Conservation (phyloP, 2,888 invertebrate genomes). For the Patella ulyssiponensis region DNA sequence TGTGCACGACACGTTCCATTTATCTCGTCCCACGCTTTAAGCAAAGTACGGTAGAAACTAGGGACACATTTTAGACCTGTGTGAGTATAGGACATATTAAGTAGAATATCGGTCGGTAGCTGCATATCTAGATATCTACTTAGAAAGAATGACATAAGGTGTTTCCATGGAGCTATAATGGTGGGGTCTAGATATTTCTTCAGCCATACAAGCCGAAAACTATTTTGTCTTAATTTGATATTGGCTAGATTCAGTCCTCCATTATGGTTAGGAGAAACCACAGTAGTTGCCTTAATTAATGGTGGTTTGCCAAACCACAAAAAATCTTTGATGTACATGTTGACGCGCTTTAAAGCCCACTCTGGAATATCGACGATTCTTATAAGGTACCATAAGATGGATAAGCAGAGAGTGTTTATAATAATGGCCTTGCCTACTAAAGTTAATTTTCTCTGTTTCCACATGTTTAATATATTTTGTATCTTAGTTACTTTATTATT, state of each 20-base stretch:
- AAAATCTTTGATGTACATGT: neutral
- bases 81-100: neutral
- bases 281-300: neutral
- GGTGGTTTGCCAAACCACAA: neutral
- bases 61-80: neutral
- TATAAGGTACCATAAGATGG: neutral
- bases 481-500: neutral
- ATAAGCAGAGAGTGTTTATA: neutral
- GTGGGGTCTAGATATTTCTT: neutral
- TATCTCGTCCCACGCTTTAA: neutral
- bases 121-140: neutral
- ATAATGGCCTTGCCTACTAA: neutral
- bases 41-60: neutral
- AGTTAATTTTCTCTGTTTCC: neutral
- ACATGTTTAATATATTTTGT: neutral
- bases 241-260: neutral
- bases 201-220: neutral
- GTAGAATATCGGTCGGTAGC: neutral
- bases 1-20: neutral
- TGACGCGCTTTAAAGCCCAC: neutral
- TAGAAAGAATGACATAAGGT: neutral
- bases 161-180: neutral
- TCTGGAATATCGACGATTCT: constrained; percentile 2
- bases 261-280: neutral
- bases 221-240: neutral